Evolutionary conservation across 2,797 vertebrate species (phyloP).

Genomic region (Macrochelys suwanniensis): DNA sequence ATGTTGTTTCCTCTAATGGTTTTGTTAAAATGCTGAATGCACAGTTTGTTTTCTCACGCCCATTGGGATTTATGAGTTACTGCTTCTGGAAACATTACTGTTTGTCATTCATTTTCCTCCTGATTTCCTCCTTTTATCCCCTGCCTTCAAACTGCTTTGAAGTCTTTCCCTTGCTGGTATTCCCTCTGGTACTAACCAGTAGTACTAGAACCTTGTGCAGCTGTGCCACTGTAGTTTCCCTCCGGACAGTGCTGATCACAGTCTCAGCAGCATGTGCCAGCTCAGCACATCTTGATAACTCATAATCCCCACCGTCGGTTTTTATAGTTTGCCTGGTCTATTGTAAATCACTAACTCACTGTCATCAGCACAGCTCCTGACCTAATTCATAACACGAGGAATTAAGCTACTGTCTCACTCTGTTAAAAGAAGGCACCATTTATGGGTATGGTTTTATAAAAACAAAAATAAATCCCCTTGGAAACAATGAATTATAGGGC

Average conservation of each 20-base stretch:
- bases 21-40: slow-evolving; percentile 67
- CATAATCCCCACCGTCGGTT: slow-evolving; percentile 73
- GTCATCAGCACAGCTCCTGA: slow-evolving; percentile 62
- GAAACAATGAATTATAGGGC: slow-evolving; percentile 10
- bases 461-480: slow-evolving; percentile 58
- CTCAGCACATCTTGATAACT: slow-evolving; percentile 79
- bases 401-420: slow-evolving; percentile 70
- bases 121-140: slow-evolving; percentile 60
- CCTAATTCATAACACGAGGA: slow-evolving; percentile 71
- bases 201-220: slow-evolving; percentile 62
- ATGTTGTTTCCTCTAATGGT: slow-evolving; percentile 67
- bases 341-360: slow-evolving; percentile 76
- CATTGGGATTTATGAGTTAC: slow-evolving; percentile 71
- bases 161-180: slow-evolving; percentile 43
- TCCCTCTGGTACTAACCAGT: slow-evolving; percentile 48
- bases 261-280: slow-evolving; percentile 64
- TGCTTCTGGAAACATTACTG: slow-evolving; percentile 48
- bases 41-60: slow-evolving; percentile 65
- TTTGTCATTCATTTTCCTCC: slow-evolving; percentile 72
- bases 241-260: slow-evolving; percentile 68
- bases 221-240: slow-evolving; percentile 42
- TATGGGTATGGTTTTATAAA: slow-evolving; percentile 40
- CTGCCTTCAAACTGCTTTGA: slow-evolving; percentile 67
- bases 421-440: slow-evolving; percentile 48
- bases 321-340: slow-evolving; percentile 76